A percentile compares a stretch with the other conserved stretches of the same genome.
Evolutionary conservation across 2,113 vertebrate species (phyloP).

Genomic region (Cryptomyrus ogoouensis): DNA sequence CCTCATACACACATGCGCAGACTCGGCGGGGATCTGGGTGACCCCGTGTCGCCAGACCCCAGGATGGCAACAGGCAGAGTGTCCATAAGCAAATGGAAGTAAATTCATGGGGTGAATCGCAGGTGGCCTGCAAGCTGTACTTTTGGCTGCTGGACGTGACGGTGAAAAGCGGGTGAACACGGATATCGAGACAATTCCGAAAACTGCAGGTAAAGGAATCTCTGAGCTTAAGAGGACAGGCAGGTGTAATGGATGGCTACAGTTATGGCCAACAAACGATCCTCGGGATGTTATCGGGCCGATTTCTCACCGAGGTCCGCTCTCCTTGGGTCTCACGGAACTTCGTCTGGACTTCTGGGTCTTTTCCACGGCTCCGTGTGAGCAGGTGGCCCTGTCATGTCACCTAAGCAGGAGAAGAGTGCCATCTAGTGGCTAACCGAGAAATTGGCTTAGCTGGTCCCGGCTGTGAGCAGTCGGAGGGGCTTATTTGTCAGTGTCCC

Average conservation of each 20-base stretch:
- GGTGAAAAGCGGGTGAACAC: not conserved
- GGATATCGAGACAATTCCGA: not conserved
- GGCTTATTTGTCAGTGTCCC: not conserved
- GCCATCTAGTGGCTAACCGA: constrained; percentile 57
- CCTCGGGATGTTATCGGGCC: not conserved
- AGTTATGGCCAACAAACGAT: not conserved
- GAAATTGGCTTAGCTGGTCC: not conserved
- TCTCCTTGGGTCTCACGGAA: not conserved
- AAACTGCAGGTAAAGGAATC: not conserved
- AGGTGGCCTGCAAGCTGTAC: not conserved
- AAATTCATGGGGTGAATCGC: not conserved
- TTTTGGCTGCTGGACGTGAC: not conserved
- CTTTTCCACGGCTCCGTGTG: not conserved
- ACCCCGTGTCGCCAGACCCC: constrained; percentile 16
- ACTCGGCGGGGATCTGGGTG: constrained; percentile 21
- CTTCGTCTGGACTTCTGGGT: not conserved
- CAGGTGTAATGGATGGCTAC: not conserved
- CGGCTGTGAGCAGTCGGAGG: not conserved
- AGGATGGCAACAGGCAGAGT: constrained; percentile 27
- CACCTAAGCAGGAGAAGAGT: constrained; percentile 61
- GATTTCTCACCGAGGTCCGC: not conserved
- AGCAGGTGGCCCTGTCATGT: constrained; percentile 12
- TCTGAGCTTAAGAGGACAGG: not conserved
- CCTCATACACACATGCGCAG: constrained; percentile 27
- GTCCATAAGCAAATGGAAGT: not conserved